Evolutionary conservation across 2,797 vertebrate species (phyloP), one percentile per base, ranked within the genome.

Genomic region (Chlorospingus semifuscus): DNA sequence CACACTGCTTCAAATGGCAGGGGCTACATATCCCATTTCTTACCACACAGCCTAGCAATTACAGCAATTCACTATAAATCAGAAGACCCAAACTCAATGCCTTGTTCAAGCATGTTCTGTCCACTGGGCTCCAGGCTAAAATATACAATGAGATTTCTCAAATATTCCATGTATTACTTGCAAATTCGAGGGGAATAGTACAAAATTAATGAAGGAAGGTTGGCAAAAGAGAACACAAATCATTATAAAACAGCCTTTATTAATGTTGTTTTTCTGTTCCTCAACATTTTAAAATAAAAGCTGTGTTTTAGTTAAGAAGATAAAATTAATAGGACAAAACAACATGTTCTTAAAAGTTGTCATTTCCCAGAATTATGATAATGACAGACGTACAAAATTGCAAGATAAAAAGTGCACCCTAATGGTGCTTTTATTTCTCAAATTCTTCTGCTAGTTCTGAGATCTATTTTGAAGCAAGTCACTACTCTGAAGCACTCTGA

Each of bases 291-390:
- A 81, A 94, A 94, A 88, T 55, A 75, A 90, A 90, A 59, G 15
- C 17, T 53, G 6, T 60, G 46, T 77, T 85, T 56, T 74, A 74
- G 32, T 83, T 49, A 77, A 68, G 53, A 94, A 89, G 39, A 71
- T 81, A 81, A 92, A 29, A 78, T 90, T 75, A 55, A 80, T 79
- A 82, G 65, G 79, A 91, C 55, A 83, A 91, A 93, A 91, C 78
- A 91, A 42, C 24, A 44, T 90, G 76, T 93, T 88, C 82, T 88
- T 52, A 78, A 86, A 91, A 86, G 47, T 41, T 88, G 49, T 61
- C 42, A 83, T 91, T 94, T 90, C 72, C 49, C 42, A 55, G 69
- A 96, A 69, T 88, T 89, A 88, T 30, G 27, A 46, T 75, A 87
- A 87, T 64, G 72, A 78, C 36, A 83, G 49, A 94, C 91, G 34